These are phyloP conservation scores for Ptychobarbus kaznakovi DNA, from an alignment of 2,797 vertebrate species.

Conservation along the genomic window DNA sequence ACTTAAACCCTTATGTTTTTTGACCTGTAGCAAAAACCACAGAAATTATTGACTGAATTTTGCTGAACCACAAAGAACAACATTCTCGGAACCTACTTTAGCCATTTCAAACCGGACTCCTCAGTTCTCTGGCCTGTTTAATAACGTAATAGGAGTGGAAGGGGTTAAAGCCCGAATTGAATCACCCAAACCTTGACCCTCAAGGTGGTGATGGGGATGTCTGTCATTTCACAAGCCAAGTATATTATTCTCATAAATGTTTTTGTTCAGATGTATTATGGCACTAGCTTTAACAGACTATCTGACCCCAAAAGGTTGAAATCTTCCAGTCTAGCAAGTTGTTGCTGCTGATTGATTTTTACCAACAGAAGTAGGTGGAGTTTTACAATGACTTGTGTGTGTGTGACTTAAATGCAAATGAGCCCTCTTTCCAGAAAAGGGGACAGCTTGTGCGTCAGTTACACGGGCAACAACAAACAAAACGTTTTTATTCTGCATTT, in stretches of 20 bases:
- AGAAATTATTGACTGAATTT: no score
- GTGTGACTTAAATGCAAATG: no score
- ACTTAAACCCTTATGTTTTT: neutral
- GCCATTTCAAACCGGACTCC: neutral
- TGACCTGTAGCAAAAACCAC: neutral
- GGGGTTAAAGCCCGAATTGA: neutral
- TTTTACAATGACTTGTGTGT: neutral
- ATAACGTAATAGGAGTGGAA: neutral
- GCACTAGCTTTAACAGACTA: neutral
- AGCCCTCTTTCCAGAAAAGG: no score
- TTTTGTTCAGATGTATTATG: neutral
- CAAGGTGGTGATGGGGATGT: neutral
- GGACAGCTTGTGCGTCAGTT: no score
- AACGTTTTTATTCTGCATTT: no score
- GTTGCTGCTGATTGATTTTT: neutral
- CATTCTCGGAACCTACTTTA: neutral
- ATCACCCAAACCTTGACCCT: neutral
- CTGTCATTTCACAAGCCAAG: neutral
- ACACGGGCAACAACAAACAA: no score
- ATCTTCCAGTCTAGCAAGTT: neutral
- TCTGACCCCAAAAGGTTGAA: neutral
- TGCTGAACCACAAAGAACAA: neutral
- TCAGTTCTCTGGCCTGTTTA: neutral
- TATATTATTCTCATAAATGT: neutral
- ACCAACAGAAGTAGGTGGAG: neutral